Percentiles rank a stretch among this genome's conserved stretches.
Evolutionary conservation across 2,797 vertebrate genomes (phyloP).

Genomic region (Pseudochromis fuscus): DNA sequence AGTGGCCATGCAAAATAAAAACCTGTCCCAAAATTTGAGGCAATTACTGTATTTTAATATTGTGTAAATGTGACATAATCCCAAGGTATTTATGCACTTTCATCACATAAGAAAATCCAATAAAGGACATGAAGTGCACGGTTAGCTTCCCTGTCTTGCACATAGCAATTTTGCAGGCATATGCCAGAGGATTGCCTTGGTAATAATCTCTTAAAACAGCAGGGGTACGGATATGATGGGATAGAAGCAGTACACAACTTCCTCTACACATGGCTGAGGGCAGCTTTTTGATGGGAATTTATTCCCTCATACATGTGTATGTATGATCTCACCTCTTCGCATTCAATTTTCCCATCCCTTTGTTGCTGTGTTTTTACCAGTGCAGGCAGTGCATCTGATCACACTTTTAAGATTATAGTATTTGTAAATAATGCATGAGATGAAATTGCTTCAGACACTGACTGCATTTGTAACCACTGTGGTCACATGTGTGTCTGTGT

Average conservation of each 20-base stretch:
- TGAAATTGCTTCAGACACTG: conserved; percentile 43
- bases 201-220: conserved; percentile 66
- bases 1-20: not conserved
- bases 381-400: conserved; percentile 38
- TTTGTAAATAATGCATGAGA: conserved; percentile 51
- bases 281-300: conserved; percentile 48
- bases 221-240: conserved; percentile 23
- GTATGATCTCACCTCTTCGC: conserved; percentile 25
- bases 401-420: conserved; percentile 41
- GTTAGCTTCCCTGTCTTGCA: conserved; percentile 41
- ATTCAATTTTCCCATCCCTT: not conserved
- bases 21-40: conserved; percentile 22
- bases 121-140: conserved; percentile 27
- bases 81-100: conserved; percentile 33
- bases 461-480: conserved; percentile 23
- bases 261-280: conserved; percentile 35
- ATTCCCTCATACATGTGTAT: conserved; percentile 35
- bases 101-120: conserved; percentile 48
- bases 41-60: conserved; percentile 28
- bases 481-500: conserved; percentile 1
- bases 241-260: conserved; percentile 25
- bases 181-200: conserved; percentile 61
- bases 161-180: conserved; percentile 51
- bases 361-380: conserved; percentile 12
- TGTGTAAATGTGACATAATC: conserved; percentile 49